These are phyloP conservation scores for Archips xylosteana DNA, from an alignment of 2,888 invertebrate species.

Conservation along the genomic window DNA sequence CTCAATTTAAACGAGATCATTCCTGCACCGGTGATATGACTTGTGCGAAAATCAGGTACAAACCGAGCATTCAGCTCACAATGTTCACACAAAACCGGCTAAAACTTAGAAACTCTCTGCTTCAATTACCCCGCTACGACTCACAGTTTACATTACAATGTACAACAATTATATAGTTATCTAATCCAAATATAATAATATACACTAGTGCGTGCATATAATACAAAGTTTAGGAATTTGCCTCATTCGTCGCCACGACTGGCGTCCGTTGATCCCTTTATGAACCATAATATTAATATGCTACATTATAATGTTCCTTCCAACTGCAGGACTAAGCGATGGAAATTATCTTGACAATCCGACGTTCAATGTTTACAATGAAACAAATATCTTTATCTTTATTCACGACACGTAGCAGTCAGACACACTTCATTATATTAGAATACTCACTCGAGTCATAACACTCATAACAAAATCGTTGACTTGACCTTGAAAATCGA, in stretches of 20 bases:
- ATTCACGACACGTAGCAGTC: constrained; percentile 4
- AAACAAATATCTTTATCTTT: constrained; percentile 1
- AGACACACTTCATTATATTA: constrained; percentile 2
- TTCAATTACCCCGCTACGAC: constrained; percentile 19
- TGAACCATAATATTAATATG: constrained; percentile 23
- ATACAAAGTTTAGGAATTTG: constrained; percentile 26
- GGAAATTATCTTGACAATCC: constrained; percentile 13
- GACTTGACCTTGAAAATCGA: constrained; percentile 2
- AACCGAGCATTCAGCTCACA: constrained; percentile 18
- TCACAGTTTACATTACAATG: constrained; percentile 32
- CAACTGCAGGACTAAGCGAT: constrained; percentile 3
- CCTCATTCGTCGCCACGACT: constrained; percentile 18
- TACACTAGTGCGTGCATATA: constrained; percentile 34
- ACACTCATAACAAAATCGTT: neutral
- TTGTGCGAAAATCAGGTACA: constrained; percentile 41
- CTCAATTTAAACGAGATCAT: constrained; percentile 28
- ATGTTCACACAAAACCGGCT: constrained; percentile 16
- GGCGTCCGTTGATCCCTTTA: constrained; percentile 33
- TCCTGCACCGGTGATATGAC: constrained; percentile 13
- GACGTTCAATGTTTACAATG: neutral
- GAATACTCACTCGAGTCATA: neutral
- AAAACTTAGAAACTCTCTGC: constrained; percentile 12
- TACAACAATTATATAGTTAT: constrained; percentile 36
- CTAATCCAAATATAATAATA: constrained; percentile 23
- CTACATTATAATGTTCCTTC: constrained; percentile 13